Percentiles rank a stretch among this genome's conserved stretches.
These are phyloP conservation scores for Apantesis nais DNA, from an alignment of 2,888 invertebrate genomes.

Conservation along the genomic window DNA sequence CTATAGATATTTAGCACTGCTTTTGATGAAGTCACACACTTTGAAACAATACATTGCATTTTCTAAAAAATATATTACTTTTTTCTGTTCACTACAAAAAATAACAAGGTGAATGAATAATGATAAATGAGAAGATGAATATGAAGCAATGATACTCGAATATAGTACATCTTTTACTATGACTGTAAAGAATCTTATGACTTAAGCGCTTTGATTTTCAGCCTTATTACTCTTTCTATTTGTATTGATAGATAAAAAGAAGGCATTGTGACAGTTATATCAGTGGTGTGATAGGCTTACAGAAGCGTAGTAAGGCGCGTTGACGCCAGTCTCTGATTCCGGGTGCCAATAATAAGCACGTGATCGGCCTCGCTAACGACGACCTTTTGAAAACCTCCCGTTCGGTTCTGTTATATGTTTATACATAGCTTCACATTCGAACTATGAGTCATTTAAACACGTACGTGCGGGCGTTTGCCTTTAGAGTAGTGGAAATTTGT, in stretches of 20 bases:
- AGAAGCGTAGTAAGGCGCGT: slow-evolving; percentile 54
- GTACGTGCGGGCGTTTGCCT: slow-evolving; percentile 27
- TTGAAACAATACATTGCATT: too few species aligned
- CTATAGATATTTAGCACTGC: too few species aligned
- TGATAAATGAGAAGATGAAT: not conserved
- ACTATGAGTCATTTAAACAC: slow-evolving; percentile 55
- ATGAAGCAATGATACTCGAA: not conserved
- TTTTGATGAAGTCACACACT: too few species aligned
- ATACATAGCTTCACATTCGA: slow-evolving; percentile 50
- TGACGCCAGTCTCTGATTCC: slow-evolving; percentile 73
- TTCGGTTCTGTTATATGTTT: slow-evolving; percentile 59
- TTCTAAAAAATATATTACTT: too few species aligned
- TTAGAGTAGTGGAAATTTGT: not conserved
- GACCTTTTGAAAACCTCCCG: slow-evolving; percentile 55
- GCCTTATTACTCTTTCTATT: slow-evolving; percentile 1
- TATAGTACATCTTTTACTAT: not conserved
- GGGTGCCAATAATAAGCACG: slow-evolving; percentile 80
- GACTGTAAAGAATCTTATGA: not conserved
- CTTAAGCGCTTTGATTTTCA: not conserved
- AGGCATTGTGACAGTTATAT: slow-evolving; percentile 35
- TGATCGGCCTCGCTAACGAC: slow-evolving; percentile 64
- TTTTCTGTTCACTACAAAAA: too few species aligned
- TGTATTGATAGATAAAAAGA: slow-evolving; percentile 4
- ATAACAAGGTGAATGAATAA: not conserved
- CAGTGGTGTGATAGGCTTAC: slow-evolving; percentile 47